Conservation (phyloP, 2,888 invertebrate species). For the Spodoptera exigua region DNA sequence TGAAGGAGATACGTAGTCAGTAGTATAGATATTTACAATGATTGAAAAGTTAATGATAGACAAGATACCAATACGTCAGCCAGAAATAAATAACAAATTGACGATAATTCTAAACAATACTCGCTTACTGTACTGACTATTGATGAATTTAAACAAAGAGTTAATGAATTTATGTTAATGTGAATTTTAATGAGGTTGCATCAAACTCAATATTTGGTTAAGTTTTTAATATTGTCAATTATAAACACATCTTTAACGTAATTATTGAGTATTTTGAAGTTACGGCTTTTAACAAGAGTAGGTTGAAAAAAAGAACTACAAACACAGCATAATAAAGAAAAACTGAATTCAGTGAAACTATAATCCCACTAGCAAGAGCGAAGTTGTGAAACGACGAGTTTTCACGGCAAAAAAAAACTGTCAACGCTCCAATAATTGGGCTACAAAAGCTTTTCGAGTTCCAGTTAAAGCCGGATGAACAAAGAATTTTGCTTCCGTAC, state of each 20-base stretch:
- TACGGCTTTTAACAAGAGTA: background rate
- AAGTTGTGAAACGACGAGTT: background rate
- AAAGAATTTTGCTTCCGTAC: slow-evolving; percentile 6
- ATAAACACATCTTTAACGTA: slow-evolving; percentile 14
- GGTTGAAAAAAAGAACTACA: background rate
- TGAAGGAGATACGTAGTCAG: slow-evolving; percentile 11
- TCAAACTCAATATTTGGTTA: slow-evolving; percentile 37
- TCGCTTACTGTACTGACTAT: no score
- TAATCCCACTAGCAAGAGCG: background rate
- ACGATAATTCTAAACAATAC: no score
- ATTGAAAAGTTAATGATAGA: slow-evolving; percentile 3
- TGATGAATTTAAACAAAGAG: slow-evolving; percentile 3
- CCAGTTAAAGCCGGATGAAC: slow-evolving; percentile 13
- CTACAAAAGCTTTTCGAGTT: slow-evolving; percentile 18
- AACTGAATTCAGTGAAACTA: slow-evolving; percentile 9
- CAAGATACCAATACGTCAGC: slow-evolving; percentile 8
- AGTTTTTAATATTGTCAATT: slow-evolving; percentile 14
- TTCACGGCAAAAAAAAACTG: slow-evolving; percentile 15
- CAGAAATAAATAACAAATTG: no score
- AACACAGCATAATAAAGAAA: background rate
- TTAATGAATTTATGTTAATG: slow-evolving; percentile 18
- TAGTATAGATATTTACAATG: slow-evolving; percentile 5
- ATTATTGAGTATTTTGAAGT: slow-evolving; percentile 1
- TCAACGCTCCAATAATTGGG: slow-evolving; percentile 22
- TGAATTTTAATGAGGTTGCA: slow-evolving; percentile 29